phyloP scores from a whole-genome alignment of 1,140 invertebrate genomes.

The Drosophila sp. region DNA sequence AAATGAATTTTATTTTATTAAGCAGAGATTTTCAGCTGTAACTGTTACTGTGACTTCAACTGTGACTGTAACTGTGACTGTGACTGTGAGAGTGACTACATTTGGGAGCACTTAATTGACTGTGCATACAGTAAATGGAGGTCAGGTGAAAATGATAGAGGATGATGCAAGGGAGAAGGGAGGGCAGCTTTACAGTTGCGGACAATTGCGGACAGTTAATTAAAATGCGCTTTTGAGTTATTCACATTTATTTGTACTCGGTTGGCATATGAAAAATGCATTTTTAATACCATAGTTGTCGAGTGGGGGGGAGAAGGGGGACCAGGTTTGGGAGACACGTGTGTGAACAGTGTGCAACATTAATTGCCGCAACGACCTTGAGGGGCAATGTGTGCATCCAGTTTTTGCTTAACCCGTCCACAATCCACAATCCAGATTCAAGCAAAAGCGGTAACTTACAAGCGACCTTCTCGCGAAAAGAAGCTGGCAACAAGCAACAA shows the following conservation, averaged over 20 bases:
- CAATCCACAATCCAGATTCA: not conserved
- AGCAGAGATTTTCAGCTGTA: slow-evolving; percentile 60
- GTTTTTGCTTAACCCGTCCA: slow-evolving; percentile 4
- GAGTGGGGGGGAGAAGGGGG: not conserved
- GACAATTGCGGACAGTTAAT: slow-evolving; percentile 62
- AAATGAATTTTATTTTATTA: slow-evolving; percentile 52
- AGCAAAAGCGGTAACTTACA: slow-evolving; percentile 13
- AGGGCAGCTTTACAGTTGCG: not conserved
- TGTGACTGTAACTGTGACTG: not conserved
- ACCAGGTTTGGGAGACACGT: slow-evolving; percentile 18
- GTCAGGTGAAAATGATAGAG: not conserved
- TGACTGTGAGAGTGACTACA: not conserved
- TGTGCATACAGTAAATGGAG: not conserved
- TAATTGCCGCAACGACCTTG: slow-evolving; percentile 52
- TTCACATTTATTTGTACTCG: slow-evolving; percentile 67
- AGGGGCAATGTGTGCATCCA: not conserved
- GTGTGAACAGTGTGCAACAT: slow-evolving; percentile 44
- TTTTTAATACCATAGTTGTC: slow-evolving; percentile 56
- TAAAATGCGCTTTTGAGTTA: slow-evolving; percentile 75
- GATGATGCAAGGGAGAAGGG: not conserved
- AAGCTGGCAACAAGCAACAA: slow-evolving; percentile 13
- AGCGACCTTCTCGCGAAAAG: slow-evolving; percentile 10
- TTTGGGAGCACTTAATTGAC: slow-evolving; percentile 1
- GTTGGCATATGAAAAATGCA: slow-evolving; percentile 67
- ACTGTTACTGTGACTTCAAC: slow-evolving; percentile 13